phyloP scores from a whole-genome alignment of 2,797 vertebrate genomes.

The Peromyscus attwateri region DNA sequence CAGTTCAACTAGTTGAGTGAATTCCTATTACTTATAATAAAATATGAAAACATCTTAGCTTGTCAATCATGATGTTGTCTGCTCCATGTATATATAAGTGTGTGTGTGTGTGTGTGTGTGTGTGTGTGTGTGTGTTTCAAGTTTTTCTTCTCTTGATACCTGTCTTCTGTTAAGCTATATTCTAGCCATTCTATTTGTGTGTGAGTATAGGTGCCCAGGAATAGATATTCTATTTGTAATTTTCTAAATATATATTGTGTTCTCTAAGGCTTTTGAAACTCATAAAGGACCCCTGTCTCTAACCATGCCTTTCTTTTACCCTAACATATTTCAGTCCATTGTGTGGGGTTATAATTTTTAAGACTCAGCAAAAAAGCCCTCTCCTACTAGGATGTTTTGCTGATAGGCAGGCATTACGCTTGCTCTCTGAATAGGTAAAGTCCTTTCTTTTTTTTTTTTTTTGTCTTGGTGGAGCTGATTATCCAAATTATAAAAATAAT shows the following conservation, averaged over 20 bases:
- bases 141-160: constrained; percentile 21
- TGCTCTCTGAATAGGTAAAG: not conserved
- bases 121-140: not conserved
- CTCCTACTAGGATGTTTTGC: not conserved
- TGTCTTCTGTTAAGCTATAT: not conserved
- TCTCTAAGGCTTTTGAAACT: not conserved
- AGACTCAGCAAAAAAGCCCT: constrained; percentile 1
- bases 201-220: not conserved
- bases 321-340: not conserved
- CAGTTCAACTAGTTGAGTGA: constrained; percentile 1
- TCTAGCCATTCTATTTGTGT: not conserved
- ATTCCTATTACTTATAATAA: constrained; percentile 18
- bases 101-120: not conserved
- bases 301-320: not conserved
- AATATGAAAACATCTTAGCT: not conserved
- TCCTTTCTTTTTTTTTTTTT: constrained; percentile 1
- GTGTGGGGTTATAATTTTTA: not conserved
- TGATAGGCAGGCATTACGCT: not conserved
- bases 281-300: not conserved
- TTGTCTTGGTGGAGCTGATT: not conserved
- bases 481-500: constrained; percentile 18
- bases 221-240: not conserved
- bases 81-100: not conserved
- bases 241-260: not conserved
- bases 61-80: not conserved